phyloP scores from a whole-genome alignment of 2,888 invertebrate genomes.

The Phlogophora meticulosa region DNA sequence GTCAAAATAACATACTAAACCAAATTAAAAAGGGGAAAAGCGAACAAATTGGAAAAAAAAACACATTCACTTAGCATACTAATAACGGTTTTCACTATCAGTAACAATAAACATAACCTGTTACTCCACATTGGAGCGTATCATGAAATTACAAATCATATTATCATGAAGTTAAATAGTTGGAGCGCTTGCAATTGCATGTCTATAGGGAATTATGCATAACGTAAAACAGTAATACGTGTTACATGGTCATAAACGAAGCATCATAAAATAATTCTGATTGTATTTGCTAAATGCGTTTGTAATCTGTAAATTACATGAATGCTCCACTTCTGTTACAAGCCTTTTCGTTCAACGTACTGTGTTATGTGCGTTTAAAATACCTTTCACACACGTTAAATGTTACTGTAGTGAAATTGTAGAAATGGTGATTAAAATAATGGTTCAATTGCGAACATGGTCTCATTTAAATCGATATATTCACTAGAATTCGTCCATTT shows the following conservation, averaged over 20 bases:
- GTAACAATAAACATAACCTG: slow-evolving; percentile 72
- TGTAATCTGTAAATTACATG: slow-evolving; percentile 59
- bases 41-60: slow-evolving; percentile 29
- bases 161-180: slow-evolving; percentile 71
- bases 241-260: slow-evolving; percentile 62
- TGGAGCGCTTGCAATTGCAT: slow-evolving; percentile 75
- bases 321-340: slow-evolving; percentile 58
- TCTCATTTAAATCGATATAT: not conserved
- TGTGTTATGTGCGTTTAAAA: slow-evolving; percentile 29
- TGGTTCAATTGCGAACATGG: not conserved
- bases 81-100: slow-evolving; percentile 75
- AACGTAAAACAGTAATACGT: slow-evolving; percentile 72
- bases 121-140: slow-evolving; percentile 71
- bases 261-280: slow-evolving; percentile 65
- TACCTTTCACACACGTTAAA: slow-evolving; percentile 27
- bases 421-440: not conserved
- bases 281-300: slow-evolving; percentile 55
- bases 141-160: slow-evolving; percentile 78
- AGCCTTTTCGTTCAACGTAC: slow-evolving; percentile 45
- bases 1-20: not conserved
- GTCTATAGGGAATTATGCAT: slow-evolving; percentile 78
- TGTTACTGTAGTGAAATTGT: slow-evolving; percentile 15
- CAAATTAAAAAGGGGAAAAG: slow-evolving; percentile 1
- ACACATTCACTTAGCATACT: slow-evolving; percentile 64
- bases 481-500: not conserved